Evolutionary conservation across 2,888 invertebrate genomes (phyloP).

Genomic region (Trisateles emortualis): DNA sequence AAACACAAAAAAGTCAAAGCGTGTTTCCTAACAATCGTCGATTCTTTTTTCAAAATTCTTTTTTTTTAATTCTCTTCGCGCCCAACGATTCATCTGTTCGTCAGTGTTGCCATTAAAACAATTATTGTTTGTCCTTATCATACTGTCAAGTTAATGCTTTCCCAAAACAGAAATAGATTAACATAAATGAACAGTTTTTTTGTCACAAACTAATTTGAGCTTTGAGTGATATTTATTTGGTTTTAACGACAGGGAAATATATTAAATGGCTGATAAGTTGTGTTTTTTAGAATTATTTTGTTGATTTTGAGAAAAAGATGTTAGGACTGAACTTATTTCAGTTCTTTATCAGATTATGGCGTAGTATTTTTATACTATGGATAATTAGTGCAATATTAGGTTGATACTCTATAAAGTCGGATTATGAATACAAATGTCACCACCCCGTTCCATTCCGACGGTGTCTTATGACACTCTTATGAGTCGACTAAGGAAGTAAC

Average conservation of each 20-base stretch:
- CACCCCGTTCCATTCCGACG: too few species aligned
- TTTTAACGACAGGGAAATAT: slow-evolving; percentile 31
- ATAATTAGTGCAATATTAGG: too few species aligned
- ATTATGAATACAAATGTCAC: too few species aligned
- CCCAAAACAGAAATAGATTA: slow-evolving; percentile 49
- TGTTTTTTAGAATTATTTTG: slow-evolving; percentile 14
- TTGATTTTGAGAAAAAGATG: not conserved
- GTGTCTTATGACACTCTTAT: too few species aligned
- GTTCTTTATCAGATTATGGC: too few species aligned
- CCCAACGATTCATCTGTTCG: slow-evolving; percentile 68
- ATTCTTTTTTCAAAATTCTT: slow-evolving; percentile 65
- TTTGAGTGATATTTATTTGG: slow-evolving; percentile 44
- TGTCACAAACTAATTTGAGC: slow-evolving; percentile 40
- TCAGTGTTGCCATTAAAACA: slow-evolving; percentile 80
- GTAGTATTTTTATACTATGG: too few species aligned
- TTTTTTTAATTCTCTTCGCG: slow-evolving; percentile 53
- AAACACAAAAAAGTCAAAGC: slow-evolving; percentile 56
- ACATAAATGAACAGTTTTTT: slow-evolving; percentile 55
- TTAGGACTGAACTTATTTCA: not conserved
- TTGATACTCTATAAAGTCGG: too few species aligned
- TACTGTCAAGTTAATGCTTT: slow-evolving; percentile 65
- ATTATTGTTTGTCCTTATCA: slow-evolving; percentile 77
- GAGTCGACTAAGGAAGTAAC: too few species aligned
- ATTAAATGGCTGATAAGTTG: slow-evolving; percentile 16
- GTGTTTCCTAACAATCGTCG: slow-evolving; percentile 65